Evolutionary conservation across 2,113 vertebrate genomes (phyloP).

Genomic region (Misgurnus mizolepis): DNA sequence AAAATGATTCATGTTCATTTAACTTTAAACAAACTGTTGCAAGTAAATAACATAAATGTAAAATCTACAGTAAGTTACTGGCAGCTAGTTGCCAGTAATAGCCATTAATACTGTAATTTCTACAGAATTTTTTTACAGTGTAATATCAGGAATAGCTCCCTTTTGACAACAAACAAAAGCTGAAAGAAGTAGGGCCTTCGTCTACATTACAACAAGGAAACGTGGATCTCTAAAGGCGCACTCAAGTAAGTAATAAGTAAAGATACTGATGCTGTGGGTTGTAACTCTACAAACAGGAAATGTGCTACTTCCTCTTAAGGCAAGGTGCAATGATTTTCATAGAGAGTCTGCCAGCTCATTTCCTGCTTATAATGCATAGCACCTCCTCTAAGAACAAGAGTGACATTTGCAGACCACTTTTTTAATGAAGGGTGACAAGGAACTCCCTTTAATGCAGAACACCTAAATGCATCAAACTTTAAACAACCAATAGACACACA

Average conservation of each 20-base stretch:
- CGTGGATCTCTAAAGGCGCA: too few relatives aligned
- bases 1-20: too few relatives aligned
- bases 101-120: too few relatives aligned
- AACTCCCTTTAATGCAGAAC: conserved; percentile 6
- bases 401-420: conserved; percentile 46
- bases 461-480: not conserved
- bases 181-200: not conserved
- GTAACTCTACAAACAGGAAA: conserved; percentile 50
- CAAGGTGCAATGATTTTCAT: conserved; percentile 23
- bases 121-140: too few relatives aligned
- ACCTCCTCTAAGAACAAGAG: conserved; percentile 34
- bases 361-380: conserved; percentile 40
- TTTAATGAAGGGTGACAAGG: not conserved
- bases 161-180: not conserved
- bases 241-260: not conserved
- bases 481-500: too few relatives aligned
- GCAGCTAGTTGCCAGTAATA: too few relatives aligned
- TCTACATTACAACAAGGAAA: conserved; percentile 9
- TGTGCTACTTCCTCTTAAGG: conserved; percentile 47
- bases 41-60: too few relatives aligned
- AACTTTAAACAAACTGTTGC: too few relatives aligned
- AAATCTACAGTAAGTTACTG: too few relatives aligned
- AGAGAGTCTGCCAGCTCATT: conserved; percentile 31
- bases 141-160: not conserved
- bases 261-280: not conserved